Conservation (phyloP, 2,888 invertebrate species). For the Liposcelis brunnea region DNA sequence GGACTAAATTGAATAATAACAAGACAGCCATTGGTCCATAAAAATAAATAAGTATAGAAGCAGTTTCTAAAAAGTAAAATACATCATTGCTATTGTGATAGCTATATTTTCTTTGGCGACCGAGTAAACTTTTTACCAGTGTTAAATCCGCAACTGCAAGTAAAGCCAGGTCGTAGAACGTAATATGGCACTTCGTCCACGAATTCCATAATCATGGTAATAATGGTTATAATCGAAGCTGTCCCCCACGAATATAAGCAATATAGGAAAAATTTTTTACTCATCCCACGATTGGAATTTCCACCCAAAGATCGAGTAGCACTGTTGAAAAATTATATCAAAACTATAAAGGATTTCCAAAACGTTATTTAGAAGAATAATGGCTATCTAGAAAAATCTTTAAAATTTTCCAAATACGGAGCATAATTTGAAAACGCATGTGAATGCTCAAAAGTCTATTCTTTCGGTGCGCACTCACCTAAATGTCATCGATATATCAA, state of each 20-base stretch:
- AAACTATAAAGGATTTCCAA: no score
- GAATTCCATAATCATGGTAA: not conserved
- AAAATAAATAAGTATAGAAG: not conserved
- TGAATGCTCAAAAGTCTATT: no score
- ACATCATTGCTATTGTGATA: no score
- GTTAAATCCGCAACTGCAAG: conserved; percentile 1
- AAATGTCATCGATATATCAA: conserved; percentile 13
- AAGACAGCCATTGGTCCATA: conserved; percentile 7
- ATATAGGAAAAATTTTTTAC: not conserved
- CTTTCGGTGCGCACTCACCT: no score
- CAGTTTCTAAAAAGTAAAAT: not conserved
- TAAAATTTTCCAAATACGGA: no score
- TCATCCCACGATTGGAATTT: no score
- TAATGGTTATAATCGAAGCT: not conserved
- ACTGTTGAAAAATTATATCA: conserved; percentile 1
- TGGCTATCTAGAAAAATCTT: no score
- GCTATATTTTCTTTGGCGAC: no score
- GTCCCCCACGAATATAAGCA: not conserved
- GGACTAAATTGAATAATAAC: not conserved
- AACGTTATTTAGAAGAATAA: no score
- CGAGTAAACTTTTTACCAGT: no score
- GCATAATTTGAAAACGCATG: no score
- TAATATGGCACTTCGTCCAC: not conserved
- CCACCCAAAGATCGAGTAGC: no score
- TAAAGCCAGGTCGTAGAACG: not conserved